These are phyloP conservation scores for Atta cephalotes DNA, from an alignment of 1,140 invertebrate genomes.

Conservation along the genomic window DNA sequence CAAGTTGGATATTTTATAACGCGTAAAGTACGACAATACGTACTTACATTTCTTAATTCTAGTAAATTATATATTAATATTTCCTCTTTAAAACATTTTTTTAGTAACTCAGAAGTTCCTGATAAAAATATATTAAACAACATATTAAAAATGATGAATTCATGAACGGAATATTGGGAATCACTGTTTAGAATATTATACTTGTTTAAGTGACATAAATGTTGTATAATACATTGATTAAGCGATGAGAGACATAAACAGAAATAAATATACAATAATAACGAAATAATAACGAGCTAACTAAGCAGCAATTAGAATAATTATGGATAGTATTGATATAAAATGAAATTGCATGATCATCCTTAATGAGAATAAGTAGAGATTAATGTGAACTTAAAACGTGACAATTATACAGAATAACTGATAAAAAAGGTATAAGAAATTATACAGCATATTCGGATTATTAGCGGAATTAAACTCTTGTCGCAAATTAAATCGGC, in stretches of 20 bases:
- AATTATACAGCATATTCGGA: not conserved
- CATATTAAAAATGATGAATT: not conserved
- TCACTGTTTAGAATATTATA: constrained; percentile 7
- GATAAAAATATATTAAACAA: not conserved
- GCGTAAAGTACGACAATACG: not conserved
- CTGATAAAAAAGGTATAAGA: constrained; percentile 1
- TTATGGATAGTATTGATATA: constrained; percentile 1
- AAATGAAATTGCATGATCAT: constrained; percentile 34
- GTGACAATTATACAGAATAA: not conserved
- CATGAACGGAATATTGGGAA: not conserved
- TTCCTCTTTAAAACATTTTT: not conserved
- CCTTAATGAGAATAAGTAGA: constrained; percentile 32
- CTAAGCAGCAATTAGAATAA: constrained; percentile 47
- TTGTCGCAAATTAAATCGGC: not conserved
- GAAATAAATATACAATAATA: constrained; percentile 43
- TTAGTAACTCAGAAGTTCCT: not conserved
- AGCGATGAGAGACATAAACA: constrained; percentile 23
- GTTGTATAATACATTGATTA: constrained; percentile 36
- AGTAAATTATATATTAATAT: not conserved
- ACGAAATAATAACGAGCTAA: constrained; percentile 53
- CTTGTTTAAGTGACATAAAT: not conserved
- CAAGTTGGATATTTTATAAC: not conserved
- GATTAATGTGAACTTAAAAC: constrained; percentile 45
- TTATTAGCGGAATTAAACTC: not conserved
- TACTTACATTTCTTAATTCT: not conserved